A percentile compares a stretch with the other conserved stretches of the same genome.
These are phyloP conservation scores for Thalpophila matura DNA, from an alignment of 2,888 invertebrate species.

Conservation along the genomic window DNA sequence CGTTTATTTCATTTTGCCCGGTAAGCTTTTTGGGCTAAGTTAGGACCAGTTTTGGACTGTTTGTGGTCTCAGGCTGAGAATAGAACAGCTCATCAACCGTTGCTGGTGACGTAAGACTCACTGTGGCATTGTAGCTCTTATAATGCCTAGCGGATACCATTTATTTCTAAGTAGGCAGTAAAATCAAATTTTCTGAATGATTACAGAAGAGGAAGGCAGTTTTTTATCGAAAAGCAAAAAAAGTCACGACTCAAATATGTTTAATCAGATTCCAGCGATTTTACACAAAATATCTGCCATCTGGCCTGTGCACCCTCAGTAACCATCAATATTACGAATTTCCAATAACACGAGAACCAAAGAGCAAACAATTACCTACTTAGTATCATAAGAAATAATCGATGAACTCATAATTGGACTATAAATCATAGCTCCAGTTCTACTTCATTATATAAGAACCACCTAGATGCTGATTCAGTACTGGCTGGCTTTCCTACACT, in stretches of 20 bases:
- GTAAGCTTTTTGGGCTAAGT: constrained; percentile 37
- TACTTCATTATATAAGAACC: constrained; percentile 81
- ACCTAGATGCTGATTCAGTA: constrained; percentile 86
- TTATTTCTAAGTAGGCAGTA: background rate
- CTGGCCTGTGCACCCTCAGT: background rate
- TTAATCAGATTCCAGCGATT: background rate
- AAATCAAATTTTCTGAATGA: background rate
- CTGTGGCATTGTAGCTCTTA: background rate
- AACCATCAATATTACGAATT: background rate
- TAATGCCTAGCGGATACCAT: background rate
- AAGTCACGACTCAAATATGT: background rate
- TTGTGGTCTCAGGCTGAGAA: constrained; percentile 23
- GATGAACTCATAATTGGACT: constrained; percentile 85
- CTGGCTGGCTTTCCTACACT: constrained; percentile 82
- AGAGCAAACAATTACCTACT: constrained; percentile 53
- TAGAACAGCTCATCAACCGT: constrained; percentile 24
- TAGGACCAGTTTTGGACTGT: constrained; percentile 24
- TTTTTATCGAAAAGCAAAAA: background rate
- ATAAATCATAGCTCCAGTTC: constrained; percentile 85
- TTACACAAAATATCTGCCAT: background rate
- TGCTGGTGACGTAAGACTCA: background rate
- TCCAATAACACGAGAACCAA: constrained; percentile 19
- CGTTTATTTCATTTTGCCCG: constrained; percentile 52
- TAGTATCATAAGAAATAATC: constrained; percentile 74
- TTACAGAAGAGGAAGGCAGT: background rate